Evolutionary conservation across 2,888 invertebrate species (phyloP).

Genomic region (Amphimallon solstitiale): DNA sequence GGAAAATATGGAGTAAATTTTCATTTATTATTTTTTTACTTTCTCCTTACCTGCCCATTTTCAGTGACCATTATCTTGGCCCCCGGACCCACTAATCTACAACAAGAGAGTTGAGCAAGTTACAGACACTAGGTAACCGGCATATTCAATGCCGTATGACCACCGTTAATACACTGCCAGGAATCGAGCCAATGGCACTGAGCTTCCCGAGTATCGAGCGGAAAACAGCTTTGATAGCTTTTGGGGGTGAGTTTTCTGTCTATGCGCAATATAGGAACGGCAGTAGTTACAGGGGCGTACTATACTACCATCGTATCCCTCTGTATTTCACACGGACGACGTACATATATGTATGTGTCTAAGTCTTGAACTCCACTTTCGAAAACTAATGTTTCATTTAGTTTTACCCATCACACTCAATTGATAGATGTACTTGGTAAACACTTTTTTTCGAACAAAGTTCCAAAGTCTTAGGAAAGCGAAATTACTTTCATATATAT

Average conservation of each 20-base stretch:
- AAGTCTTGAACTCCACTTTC: neutral
- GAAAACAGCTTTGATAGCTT: constrained; percentile 59
- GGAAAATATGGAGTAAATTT: neutral
- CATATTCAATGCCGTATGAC: constrained; percentile 55
- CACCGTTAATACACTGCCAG: constrained; percentile 53
- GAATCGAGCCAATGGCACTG: constrained; percentile 56
- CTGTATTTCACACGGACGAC: neutral
- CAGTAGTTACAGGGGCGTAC: neutral
- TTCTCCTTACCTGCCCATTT: constrained; percentile 59
- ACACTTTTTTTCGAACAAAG: too few species aligned
- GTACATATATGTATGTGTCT: neutral
- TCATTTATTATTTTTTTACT: neutral
- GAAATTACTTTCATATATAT: too few species aligned
- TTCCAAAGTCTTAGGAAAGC: too few species aligned
- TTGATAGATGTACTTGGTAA: too few species aligned
- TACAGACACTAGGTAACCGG: constrained; percentile 53
- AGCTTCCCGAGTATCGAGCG: constrained; percentile 62
- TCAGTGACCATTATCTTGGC: constrained; percentile 59
- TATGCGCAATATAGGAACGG: constrained; percentile 22
- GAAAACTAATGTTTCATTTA: neutral
- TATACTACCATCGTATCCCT: neutral
- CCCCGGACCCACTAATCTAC: constrained; percentile 47
- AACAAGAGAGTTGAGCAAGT: constrained; percentile 50
- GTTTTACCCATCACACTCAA: too few species aligned
- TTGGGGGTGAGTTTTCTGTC: constrained; percentile 41